A percentile compares a stretch with the other conserved stretches of the same genome.
These are phyloP conservation scores for Ips nitidus DNA, from an alignment of 1,140 invertebrate genomes.

Conservation along the genomic window DNA sequence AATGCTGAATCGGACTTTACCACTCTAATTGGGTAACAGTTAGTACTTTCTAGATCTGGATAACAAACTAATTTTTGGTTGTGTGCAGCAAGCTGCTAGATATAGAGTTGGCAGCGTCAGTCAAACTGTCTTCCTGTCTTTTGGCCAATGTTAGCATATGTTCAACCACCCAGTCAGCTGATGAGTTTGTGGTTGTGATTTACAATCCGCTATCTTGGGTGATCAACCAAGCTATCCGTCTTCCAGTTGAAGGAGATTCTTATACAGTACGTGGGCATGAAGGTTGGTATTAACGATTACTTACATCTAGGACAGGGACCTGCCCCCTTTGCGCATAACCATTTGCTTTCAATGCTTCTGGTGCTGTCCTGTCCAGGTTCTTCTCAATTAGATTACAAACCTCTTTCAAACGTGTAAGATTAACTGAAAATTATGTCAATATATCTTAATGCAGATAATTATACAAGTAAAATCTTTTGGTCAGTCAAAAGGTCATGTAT, in stretches of 20 bases:
- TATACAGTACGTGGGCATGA: constrained; percentile 58
- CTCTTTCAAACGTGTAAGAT: too few relatives aligned
- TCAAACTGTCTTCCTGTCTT: constrained; percentile 30
- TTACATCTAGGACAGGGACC: background rate
- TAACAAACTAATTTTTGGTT: too few relatives aligned
- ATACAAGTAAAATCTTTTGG: too few relatives aligned
- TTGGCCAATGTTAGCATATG: constrained; percentile 65
- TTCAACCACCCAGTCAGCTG: constrained; percentile 60
- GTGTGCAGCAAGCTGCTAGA: constrained; percentile 19
- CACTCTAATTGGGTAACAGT: too few relatives aligned
- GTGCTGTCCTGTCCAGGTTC: too few relatives aligned
- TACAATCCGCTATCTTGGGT: constrained; percentile 78
- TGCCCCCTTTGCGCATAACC: too few relatives aligned
- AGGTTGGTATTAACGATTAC: constrained; percentile 28
- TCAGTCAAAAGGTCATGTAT: too few relatives aligned
- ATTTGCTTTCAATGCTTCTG: too few relatives aligned
- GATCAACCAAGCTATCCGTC: constrained; percentile 63
- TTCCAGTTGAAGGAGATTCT: constrained; percentile 64
- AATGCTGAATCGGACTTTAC: constrained; percentile 4
- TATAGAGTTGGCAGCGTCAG: constrained; percentile 5
- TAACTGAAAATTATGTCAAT: too few relatives aligned
- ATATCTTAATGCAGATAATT: too few relatives aligned
- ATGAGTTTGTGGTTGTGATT: constrained; percentile 65
- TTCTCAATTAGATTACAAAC: too few relatives aligned
- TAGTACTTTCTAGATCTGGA: too few relatives aligned